phyloP scores from a whole-genome alignment of 2,113 vertebrate genomes.

The Dasyornis broadbenti region DNA sequence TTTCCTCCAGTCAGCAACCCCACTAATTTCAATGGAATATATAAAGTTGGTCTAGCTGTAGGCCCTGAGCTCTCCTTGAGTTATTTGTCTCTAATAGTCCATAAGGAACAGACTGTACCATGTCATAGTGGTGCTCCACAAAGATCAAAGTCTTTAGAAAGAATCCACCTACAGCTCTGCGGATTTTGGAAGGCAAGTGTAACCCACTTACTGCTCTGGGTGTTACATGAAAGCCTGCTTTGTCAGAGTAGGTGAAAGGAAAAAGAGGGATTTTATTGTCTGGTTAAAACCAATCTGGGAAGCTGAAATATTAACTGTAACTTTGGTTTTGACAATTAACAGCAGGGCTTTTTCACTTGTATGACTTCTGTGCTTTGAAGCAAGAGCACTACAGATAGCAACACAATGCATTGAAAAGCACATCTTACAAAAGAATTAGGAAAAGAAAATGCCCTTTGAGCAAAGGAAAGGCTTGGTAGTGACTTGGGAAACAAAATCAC shows the following conservation, averaged over 20 bases:
- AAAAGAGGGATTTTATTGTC: not conserved
- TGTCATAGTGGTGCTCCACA: not conserved
- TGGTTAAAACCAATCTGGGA: not conserved
- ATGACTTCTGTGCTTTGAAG: not conserved
- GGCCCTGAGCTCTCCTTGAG: not conserved
- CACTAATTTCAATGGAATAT: not conserved
- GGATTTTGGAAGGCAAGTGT: not conserved
- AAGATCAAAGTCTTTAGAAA: constrained; percentile 34
- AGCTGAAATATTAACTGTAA: not conserved
- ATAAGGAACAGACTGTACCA: not conserved
- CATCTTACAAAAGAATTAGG: not conserved
- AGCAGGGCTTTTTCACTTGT: not conserved
- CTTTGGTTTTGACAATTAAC: not conserved
- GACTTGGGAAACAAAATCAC: not conserved
- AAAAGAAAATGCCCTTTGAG: not conserved
- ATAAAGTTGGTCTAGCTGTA: not conserved
- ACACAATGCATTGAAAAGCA: not conserved
- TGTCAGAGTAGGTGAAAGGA: constrained; percentile 3
- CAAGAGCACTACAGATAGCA: not conserved
- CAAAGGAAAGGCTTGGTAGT: not conserved
- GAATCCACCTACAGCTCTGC: not conserved
- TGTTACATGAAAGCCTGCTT: not conserved
- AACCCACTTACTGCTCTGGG: not conserved
- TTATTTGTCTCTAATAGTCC: not conserved
- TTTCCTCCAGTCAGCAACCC: not conserved